Base-by-base conservation (phyloP, 2,797 vertebrate genomes). In the Molothrus ater region DNA sequence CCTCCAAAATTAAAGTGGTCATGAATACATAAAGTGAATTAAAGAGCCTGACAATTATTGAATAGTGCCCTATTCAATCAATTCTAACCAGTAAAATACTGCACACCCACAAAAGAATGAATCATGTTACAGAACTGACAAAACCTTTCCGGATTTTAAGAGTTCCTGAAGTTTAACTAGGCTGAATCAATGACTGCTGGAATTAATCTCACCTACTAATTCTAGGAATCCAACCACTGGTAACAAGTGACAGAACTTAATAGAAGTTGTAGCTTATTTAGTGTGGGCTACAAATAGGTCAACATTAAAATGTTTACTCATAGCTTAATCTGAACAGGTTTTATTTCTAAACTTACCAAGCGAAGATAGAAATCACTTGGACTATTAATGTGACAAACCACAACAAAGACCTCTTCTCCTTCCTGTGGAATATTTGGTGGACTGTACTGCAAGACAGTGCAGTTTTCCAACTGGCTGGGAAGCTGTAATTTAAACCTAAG, bases 291-390 rank as follows among this genome's bases (percentile, higher is more conserved):
- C 19, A 72, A 69, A 26, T 9, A 56, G 16, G 18, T 86, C 34
- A 82, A 73, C 8, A 56, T 43, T 19, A 84, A 81, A 59, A 31
- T 7, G 9, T 13, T 21, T 28, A 7, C 32, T 63, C 7, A 29
- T 17, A 29, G 10, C 48, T 86, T 70, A 54, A 63, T 28, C 47
- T 59, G 56, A 80, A 64, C 3, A 83, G 42, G 69, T 22, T n/a
- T 74, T 17, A 53, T n/a, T 91, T 80, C 43, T 82, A 31, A 85
- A 86, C 97, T 97, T 97, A 98, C 98, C 97, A 98, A 61, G 20
- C 97, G 93, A 85, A 98, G 93, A 86, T 97, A 98, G 92, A 98
- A 98, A 95, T 98, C 98, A 79, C 94, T 86, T 20, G 98, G 98
- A 90, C 93, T 97, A 82, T 98, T 98, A 90, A 98, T 73, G 45